These are phyloP conservation scores for Mystacornis crossleyi DNA, from an alignment of 2,113 vertebrate genomes.

Conservation along the genomic window DNA sequence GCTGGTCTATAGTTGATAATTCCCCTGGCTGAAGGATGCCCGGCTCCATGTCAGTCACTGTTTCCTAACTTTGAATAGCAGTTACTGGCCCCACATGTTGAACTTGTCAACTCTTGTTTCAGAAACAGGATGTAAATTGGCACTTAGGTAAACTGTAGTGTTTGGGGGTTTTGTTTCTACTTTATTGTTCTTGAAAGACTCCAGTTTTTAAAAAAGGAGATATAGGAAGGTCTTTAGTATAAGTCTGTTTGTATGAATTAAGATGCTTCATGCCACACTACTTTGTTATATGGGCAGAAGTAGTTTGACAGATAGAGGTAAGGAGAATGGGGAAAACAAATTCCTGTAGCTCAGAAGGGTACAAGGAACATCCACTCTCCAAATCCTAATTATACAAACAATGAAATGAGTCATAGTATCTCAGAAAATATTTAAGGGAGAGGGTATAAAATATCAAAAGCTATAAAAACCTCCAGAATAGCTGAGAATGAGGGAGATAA, in stretches of 20 bases:
- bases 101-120: neutral
- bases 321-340: neutral
- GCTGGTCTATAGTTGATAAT: constrained; percentile 12
- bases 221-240: neutral
- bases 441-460: neutral
- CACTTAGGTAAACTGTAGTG: neutral
- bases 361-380: neutral
- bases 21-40: constrained; percentile 22
- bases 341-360: neutral
- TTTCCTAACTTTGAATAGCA: constrained; percentile 24
- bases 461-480: neutral
- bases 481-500: neutral
- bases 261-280: neutral
- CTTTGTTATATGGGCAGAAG: neutral
- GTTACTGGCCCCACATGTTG: constrained; percentile 40
- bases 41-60: neutral
- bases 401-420: neutral
- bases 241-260: neutral
- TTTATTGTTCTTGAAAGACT: neutral
- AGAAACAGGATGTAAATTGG: constrained; percentile 1
- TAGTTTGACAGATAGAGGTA: neutral
- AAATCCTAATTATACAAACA: neutral
- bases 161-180: neutral
- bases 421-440: neutral
- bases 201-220: neutral